Base-by-base conservation (phyloP, 2,888 invertebrate genomes). In the Hypercompe scribonia region DNA sequence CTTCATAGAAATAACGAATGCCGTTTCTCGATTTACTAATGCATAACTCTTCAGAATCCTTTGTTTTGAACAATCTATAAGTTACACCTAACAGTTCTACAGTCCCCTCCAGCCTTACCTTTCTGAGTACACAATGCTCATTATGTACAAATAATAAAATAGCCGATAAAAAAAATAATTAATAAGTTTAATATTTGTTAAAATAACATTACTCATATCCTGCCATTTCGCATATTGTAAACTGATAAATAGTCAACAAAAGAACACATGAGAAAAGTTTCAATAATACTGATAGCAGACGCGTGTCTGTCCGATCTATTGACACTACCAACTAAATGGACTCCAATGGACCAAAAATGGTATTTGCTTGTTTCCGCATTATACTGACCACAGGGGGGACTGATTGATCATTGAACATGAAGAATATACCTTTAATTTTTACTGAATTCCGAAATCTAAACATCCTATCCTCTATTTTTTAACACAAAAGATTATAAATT, bases 341-440 rank as follows among this genome's bases (percentile, higher is more conserved):
- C 87, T 86, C 79, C 82, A 82, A 88, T 88, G 81, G 80, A 74
- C 85, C 87, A 79, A 91, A 90, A 91, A 91, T 89, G 84, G 80
- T 85, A 86, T 90, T 87, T 85, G 82, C 83, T 83, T 83, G 79
- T 86, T 83, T 86, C 87, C 84, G 82, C 83, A 88, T 86, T 85
- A 80, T 82, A 85, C 86, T 92, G 92, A 90, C 92, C 91, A 86
- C 90, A 84, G 88, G 91, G n/a, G 89, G 90, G 72, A 84, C 81
- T 91, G 92, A 94, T 93, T 88, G 91, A 92, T 91, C 88, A 90
- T 92, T 88, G 88, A 88, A 77, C 78, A 79, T 73, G 81, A 90
- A 91, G 91, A 94, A 94, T 94, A 91, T 86, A 84, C 85, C 88
- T 84, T 87, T 93, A 92, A 93, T 93, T 93, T 88, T 84, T 86